These are phyloP conservation scores for Parotia lawesii DNA, from an alignment of 2,113 vertebrate species.

Conservation along the genomic window DNA sequence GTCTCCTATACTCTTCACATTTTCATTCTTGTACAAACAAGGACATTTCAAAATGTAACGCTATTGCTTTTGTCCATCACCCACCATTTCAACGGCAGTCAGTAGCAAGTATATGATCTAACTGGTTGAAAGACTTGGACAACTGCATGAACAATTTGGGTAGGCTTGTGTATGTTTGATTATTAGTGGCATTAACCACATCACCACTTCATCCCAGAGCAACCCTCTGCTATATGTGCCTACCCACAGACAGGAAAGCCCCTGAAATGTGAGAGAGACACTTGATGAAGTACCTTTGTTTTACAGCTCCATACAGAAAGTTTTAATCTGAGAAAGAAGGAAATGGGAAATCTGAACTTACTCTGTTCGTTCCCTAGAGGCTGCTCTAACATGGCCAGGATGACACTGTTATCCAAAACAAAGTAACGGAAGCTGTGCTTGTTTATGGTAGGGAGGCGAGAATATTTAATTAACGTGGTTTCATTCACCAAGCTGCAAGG, in stretches of 20 bases:
- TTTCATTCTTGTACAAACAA: not conserved
- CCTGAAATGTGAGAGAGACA: rapidly evolving
- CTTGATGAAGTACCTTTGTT: not conserved
- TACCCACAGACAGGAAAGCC: not conserved
- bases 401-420: constrained; percentile 92
- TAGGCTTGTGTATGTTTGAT: not conserved
- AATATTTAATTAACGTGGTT: constrained; percentile 89
- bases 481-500: constrained; percentile 95
- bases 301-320: not conserved
- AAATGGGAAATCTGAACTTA: constrained; percentile 69
- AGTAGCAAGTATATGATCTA: not conserved
- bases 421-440: constrained; percentile 93
- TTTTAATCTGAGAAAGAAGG: not conserved
- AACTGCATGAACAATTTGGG: not conserved
- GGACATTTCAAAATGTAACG: not conserved
- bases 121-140: not conserved
- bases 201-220: not conserved
- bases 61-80: not conserved
- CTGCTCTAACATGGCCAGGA: constrained; percentile 94
- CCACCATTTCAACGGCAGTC: not conserved
- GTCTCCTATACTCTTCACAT: not conserved
- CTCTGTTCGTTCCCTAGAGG: constrained; percentile 95
- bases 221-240: not conserved
- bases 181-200: not conserved
- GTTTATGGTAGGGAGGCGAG: constrained; percentile 86